Evolutionary conservation across 2,888 invertebrate genomes (phyloP), one percentile per base, ranked within the genome.

Genomic region (Habroteleia sp.): DNA sequence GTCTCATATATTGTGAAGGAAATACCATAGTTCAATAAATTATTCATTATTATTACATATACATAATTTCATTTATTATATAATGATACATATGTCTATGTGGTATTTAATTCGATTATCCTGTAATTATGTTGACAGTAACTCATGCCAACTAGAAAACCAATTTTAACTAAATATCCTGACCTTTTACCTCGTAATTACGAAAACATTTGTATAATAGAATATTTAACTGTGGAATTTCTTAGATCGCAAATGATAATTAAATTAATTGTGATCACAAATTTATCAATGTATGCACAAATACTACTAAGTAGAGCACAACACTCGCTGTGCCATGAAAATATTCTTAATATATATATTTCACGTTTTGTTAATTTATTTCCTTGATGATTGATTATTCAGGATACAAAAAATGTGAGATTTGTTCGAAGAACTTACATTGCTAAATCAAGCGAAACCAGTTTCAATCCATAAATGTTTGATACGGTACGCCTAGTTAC

Each of bases 401-500:
- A 46, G 46, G 46, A 46, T 46, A 60, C 44, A 46, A 60, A 50
- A 50, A 66, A 54, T 66, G 35, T 46, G 44, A 54, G 44, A 65
- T 65, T 65, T 44, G 44, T 44, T 65, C 65, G 37, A 35, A 44
- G 42, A 54, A 52, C 42, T 44, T 65, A 44, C 33, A 65, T 65
- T 52, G 44, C 52, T 65, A 54, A 65, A 65, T 65, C 52, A 33
- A 54, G 37, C 52, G 23, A 66, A 66, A 66, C 65, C 52, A 44
- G 65, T 66, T 66, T 66, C 16, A 54, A 65, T 44, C 42, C 65
- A 13, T 65, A 66, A 54, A 54, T 42, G 50, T 50, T 63, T 54
- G 65, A 65, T 35, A 42, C 39, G 42, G 16, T 42, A 42, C 29
- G 37, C 27, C 65, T 65, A 65, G 65, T 65, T 54, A 44, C 65